These are phyloP conservation scores for Picathartes gymnocephalus DNA, from an alignment of 2,113 vertebrate species.

Conservation along the genomic window DNA sequence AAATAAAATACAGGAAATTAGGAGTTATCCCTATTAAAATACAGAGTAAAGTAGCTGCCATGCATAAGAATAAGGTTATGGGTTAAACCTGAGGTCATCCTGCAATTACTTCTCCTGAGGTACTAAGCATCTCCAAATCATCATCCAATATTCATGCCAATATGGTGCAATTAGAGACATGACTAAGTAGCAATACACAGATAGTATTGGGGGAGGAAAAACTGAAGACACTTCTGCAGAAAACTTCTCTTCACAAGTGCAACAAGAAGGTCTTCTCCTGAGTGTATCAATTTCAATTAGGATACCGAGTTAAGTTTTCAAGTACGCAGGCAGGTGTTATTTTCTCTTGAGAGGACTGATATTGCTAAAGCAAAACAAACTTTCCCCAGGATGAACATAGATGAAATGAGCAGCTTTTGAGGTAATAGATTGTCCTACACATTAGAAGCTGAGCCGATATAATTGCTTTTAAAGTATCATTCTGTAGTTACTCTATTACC, in stretches of 20 bases:
- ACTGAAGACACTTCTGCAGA: not conserved
- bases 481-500: not conserved
- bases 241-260: not conserved
- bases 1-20: slow-evolving; percentile 7
- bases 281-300: not conserved
- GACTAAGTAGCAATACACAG: not conserved
- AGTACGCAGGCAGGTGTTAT: not conserved
- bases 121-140: slow-evolving; percentile 28
- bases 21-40: not conserved
- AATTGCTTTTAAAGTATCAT: not conserved
- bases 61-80: not conserved
- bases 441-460: not conserved
- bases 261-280: not conserved
- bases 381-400: not conserved
- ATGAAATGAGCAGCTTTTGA: not conserved
- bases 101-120: slow-evolving; percentile 30
- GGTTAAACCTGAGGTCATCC: slow-evolving; percentile 10
- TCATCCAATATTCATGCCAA: slow-evolving; percentile 46
- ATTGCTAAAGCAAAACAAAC: not conserved
- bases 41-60: not conserved
- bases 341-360: not conserved
- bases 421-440: not conserved
- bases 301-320: not conserved
- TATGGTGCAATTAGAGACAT: slow-evolving; percentile 17
- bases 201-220: not conserved